phyloP scores from a whole-genome alignment of 23 tunicate species.

The Aplidium turbinatum region DNA sequence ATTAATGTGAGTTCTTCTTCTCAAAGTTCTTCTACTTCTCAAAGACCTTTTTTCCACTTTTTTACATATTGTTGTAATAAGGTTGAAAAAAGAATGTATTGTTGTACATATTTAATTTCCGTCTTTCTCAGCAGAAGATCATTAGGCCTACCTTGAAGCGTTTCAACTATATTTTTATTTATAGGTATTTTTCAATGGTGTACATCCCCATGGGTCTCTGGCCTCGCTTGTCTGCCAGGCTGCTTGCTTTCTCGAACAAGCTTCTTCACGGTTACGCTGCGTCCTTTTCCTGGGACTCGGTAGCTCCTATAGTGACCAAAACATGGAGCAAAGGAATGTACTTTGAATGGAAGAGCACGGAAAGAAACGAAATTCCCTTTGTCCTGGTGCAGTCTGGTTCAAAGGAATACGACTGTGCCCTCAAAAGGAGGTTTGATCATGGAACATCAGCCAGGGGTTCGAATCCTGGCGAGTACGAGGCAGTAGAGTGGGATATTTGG shows the following conservation, averaged over 20 bases:
- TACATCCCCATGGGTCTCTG: conserved; percentile 72
- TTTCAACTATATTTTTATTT: not conserved
- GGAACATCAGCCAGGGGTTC: not conserved
- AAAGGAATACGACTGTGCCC: not conserved
- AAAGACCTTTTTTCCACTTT: too few species aligned
- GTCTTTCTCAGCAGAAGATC: not conserved
- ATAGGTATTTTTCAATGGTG: conserved; percentile 54
- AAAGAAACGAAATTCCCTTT: conserved; percentile 16
- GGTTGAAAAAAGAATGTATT: too few species aligned
- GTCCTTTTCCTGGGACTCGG: not conserved
- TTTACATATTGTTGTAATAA: too few species aligned
- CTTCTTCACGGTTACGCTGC: conserved; percentile 1
- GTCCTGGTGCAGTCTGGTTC: conserved; percentile 45
- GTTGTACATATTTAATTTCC: too few species aligned
- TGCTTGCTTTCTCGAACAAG: conserved; percentile 26
- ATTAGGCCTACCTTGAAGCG: not conserved
- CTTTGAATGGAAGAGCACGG: conserved; percentile 29
- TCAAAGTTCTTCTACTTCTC: too few species aligned
- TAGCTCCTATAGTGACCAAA: not conserved
- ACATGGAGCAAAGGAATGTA: conserved; percentile 50
- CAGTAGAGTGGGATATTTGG: not conserved
- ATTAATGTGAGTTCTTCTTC: too few species aligned
- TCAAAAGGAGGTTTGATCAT: not conserved
- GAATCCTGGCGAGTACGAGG: not conserved
- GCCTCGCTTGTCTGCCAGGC: conserved; percentile 58